Evolutionary conservation across 64 coral and sea anemone species (phyloP).

Genomic region (Porites australiensis): DNA sequence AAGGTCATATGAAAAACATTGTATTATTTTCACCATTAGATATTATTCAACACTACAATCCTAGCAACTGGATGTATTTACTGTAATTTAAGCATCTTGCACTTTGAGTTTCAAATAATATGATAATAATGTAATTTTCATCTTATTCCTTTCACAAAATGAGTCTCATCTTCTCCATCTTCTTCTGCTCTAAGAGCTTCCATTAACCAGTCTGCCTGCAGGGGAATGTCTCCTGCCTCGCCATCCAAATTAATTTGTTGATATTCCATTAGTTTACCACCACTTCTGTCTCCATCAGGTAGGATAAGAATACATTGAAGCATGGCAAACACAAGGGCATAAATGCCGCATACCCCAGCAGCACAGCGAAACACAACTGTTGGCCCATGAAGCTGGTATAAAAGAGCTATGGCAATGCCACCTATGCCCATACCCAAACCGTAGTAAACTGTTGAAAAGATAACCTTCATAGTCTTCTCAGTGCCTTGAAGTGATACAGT

Average conservation of each 20-base stretch:
- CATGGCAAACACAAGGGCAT: conserved; percentile 78
- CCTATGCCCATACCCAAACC: conserved; percentile 85
- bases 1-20: too few relatives aligned
- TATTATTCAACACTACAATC: too few relatives aligned
- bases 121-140: too few relatives aligned
- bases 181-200: conserved; percentile 93
- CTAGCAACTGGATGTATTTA: too few relatives aligned
- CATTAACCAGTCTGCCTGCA: conserved; percentile 87
- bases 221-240: conserved; percentile 34
- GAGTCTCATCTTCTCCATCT: conserved; percentile 80
- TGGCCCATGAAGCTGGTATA: conserved; percentile 93
- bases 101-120: too few relatives aligned
- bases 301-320: conserved; percentile 83
- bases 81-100: too few relatives aligned
- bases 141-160: conserved; percentile 63
- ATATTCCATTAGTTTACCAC: conserved; percentile 77
- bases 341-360: conserved; percentile 90
- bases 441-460: conserved; percentile 82
- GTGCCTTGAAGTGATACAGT: conserved; percentile 78
- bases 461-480: conserved; percentile 82
- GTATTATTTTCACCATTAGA: too few relatives aligned
- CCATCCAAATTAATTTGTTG: conserved; percentile 57
- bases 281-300: conserved; percentile 77
- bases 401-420: conserved; percentile 64
- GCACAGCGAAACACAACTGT: conserved; percentile 88